Percentiles rank a stretch among this genome's conserved stretches.
These are phyloP conservation scores for Drosophila prostipennis DNA, from an alignment of 2,888 invertebrate genomes.

Conservation along the genomic window DNA sequence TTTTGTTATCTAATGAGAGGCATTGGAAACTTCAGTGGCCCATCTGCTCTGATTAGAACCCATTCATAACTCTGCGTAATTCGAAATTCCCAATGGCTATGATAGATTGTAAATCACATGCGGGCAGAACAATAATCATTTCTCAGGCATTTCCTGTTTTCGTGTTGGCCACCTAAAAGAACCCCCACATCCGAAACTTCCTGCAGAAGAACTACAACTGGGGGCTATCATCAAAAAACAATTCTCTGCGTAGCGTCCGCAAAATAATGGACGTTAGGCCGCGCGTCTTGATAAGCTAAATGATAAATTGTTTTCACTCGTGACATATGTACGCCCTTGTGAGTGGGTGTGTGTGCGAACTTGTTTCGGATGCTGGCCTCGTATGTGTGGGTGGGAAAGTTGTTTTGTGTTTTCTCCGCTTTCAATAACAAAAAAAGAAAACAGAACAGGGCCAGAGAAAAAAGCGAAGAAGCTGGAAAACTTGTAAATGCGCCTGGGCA, in stretches of 20 bases:
- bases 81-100: slow-evolving; percentile 57
- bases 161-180: slow-evolving; percentile 24
- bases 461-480: slow-evolving; percentile 51
- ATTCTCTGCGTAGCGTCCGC: slow-evolving; percentile 73
- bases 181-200: not conserved
- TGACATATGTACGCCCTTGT: slow-evolving; percentile 65
- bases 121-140: slow-evolving; percentile 63
- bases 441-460: slow-evolving; percentile 5
- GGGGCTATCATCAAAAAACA: slow-evolving; percentile 76
- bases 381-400: slow-evolving; percentile 40
- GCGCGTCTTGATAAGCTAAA: slow-evolving; percentile 74
- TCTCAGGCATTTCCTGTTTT: slow-evolving; percentile 67
- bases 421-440: slow-evolving; percentile 37
- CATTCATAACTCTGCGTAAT: slow-evolving; percentile 36
- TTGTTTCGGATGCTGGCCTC: slow-evolving; percentile 9
- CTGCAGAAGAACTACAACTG: slow-evolving; percentile 9
- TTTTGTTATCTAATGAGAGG: not conserved
- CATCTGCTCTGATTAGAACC: slow-evolving; percentile 28
- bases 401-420: slow-evolving; percentile 49
- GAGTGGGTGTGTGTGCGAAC: slow-evolving; percentile 45
- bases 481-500: slow-evolving; percentile 72
- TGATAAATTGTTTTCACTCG: slow-evolving; percentile 78
- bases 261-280: slow-evolving; percentile 78
- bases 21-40: not conserved
- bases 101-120: slow-evolving; percentile 44